Conservation (phyloP, 2,797 vertebrate genomes). For the Hydrolagus colliei region DNA sequence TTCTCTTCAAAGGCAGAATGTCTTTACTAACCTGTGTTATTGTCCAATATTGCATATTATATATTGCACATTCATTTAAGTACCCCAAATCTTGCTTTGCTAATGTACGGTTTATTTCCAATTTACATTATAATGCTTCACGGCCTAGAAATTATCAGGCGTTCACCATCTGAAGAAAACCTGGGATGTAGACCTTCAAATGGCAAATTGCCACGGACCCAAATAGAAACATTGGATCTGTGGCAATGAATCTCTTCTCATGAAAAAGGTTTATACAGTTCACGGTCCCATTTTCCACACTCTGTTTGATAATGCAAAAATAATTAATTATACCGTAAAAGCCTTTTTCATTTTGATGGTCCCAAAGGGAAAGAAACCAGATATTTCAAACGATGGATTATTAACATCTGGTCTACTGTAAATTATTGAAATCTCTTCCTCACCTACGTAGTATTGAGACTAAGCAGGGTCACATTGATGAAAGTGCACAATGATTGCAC, state of each 20-base stretch:
- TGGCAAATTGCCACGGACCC: background rate
- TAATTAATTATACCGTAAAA: background rate
- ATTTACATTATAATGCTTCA: background rate
- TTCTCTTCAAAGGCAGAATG: slow-evolving; percentile 18
- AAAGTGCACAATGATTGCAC: background rate
- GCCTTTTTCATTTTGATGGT: background rate
- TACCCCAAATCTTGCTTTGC: background rate
- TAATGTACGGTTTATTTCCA: background rate
- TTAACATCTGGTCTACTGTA: background rate
- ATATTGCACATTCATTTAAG: background rate
- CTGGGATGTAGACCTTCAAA: background rate
- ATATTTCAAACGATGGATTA: background rate
- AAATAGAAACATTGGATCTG: background rate
- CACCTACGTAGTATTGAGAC: background rate
- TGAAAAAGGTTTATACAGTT: background rate
- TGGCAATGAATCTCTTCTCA: background rate
- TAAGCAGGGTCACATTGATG: background rate
- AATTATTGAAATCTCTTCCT: slow-evolving; percentile 7
- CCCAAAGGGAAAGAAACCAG: background rate
- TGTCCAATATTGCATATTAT: background rate
- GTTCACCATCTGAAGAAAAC: slow-evolving; percentile 6
- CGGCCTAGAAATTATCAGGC: slow-evolving; percentile 1
- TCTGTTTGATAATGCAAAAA: slow-evolving; percentile 7
- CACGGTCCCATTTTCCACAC: slow-evolving; percentile 7
- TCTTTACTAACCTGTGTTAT: slow-evolving; percentile 17